Conservation (phyloP, 2,113 vertebrate genomes). For the Pelusios castaneus region DNA sequence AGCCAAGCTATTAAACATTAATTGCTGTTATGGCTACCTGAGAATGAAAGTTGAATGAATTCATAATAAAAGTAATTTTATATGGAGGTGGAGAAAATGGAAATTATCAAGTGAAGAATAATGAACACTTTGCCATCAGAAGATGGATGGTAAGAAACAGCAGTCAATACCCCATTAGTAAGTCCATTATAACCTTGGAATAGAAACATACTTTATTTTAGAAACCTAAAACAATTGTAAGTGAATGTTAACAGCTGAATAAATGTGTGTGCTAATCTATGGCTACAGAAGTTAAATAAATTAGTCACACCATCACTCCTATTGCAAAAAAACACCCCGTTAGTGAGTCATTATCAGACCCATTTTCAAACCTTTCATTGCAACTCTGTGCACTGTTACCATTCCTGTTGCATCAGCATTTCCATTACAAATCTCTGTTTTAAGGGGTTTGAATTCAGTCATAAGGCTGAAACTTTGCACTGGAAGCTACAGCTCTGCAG, state of each 20-base stretch:
- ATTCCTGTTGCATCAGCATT: background rate
- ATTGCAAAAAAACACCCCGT: constrained; percentile 17
- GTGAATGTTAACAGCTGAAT: constrained; percentile 64
- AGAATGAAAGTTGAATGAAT: constrained; percentile 40
- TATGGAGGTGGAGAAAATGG: constrained; percentile 38
- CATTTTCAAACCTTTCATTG: constrained; percentile 45
- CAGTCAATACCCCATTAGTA: constrained; percentile 74
- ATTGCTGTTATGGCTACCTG: constrained; percentile 3
- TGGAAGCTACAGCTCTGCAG: background rate
- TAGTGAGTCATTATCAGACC: constrained; percentile 9
- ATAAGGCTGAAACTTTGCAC: background rate
- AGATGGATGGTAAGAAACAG: constrained; percentile 63
- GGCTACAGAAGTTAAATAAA: constrained; percentile 59
- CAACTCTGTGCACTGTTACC: background rate
- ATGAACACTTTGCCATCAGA: constrained; percentile 53
- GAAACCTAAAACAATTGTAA: constrained; percentile 61
- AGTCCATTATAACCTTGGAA: constrained; percentile 68
- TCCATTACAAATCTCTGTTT: constrained; percentile 5
- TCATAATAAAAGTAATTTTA: constrained; percentile 58
- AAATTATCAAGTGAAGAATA: constrained; percentile 65
- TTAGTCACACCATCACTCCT: constrained; percentile 27
- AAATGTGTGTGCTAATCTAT: constrained; percentile 26
- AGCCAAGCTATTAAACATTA: constrained; percentile 19
- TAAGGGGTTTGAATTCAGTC: background rate
- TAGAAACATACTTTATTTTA: constrained; percentile 57